Evolutionary conservation across 1,140 invertebrate genomes (phyloP).

Genomic region (Schlechtendalia chinensis): DNA sequence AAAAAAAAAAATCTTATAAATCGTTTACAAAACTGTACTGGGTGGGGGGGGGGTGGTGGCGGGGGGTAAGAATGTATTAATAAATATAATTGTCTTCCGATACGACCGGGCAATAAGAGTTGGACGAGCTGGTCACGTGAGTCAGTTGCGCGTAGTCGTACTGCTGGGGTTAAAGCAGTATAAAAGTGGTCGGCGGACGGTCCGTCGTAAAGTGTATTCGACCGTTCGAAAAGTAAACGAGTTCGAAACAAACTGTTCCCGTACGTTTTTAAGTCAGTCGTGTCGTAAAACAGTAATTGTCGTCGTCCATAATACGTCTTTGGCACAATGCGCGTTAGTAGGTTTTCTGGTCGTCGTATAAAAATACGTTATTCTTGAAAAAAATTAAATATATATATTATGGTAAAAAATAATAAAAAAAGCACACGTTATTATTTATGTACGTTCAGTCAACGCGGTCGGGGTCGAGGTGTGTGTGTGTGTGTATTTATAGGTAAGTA

Average conservation of each 20-base stretch:
- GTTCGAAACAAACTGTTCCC: background rate
- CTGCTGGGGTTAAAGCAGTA: background rate
- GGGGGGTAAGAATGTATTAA: constrained; percentile 30
- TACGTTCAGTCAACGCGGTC: constrained; percentile 36
- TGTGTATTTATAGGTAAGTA: too few species aligned
- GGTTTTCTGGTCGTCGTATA: background rate
- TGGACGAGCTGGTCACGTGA: background rate
- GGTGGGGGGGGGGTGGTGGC: too few species aligned
- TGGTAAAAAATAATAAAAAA: constrained; percentile 4
- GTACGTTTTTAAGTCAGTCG: constrained; percentile 10
- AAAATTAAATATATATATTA: background rate
- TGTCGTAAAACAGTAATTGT: background rate
- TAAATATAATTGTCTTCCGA: constrained; percentile 38
- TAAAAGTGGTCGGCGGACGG: background rate
- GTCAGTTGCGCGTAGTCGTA: too few species aligned
- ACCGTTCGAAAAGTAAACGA: too few species aligned
- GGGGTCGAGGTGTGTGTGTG: too few species aligned
- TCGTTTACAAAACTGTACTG: background rate
- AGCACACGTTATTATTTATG: background rate
- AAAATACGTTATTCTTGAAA: constrained; percentile 15
- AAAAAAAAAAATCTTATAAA: too few species aligned
- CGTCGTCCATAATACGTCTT: constrained; percentile 16
- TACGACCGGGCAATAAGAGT: constrained; percentile 9
- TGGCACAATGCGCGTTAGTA: constrained; percentile 28
- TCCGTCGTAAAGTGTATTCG: background rate